phyloP scores from a whole-genome alignment of 2,113 vertebrate genomes.

The Turnix velox region DNA sequence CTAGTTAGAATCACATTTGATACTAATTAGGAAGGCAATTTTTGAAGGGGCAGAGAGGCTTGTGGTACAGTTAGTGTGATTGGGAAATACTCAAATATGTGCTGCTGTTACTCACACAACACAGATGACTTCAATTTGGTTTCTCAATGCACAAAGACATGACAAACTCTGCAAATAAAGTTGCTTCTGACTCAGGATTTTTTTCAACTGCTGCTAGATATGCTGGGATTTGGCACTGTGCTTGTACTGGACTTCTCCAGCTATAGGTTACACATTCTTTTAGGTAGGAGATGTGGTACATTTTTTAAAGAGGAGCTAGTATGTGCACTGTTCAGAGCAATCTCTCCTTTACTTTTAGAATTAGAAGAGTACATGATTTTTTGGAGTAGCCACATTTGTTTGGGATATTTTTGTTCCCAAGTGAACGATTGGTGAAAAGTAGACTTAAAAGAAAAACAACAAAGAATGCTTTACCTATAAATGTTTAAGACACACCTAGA shows the following conservation, averaged over 20 bases:
- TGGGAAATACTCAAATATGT: neutral
- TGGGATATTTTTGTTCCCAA: neutral
- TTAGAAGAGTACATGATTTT: neutral
- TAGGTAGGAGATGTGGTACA: neutral
- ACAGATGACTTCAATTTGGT: neutral
- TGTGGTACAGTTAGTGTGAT: neutral
- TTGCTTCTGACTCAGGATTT: neutral
- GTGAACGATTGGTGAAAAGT: neutral
- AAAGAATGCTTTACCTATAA: neutral
- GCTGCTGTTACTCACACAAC: neutral
- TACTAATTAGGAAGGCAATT: neutral
- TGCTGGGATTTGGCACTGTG: neutral
- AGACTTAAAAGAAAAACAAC: neutral
- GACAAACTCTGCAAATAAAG: neutral
- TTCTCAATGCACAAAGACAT: neutral
- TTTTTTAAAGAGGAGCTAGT: neutral
- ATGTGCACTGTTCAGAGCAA: neutral
- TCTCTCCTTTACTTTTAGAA: neutral
- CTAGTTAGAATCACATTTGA: neutral
- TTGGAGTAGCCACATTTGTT: neutral
- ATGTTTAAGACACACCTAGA: neutral
- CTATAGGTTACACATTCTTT: fast-evolving
- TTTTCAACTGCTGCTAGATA: neutral
- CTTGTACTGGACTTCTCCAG: neutral
- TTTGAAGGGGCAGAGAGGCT: neutral